Percentiles rank a stretch among this genome's conserved stretches.
phyloP scores from a whole-genome alignment of 2,797 vertebrate species.

The Onychomys arenicola region DNA sequence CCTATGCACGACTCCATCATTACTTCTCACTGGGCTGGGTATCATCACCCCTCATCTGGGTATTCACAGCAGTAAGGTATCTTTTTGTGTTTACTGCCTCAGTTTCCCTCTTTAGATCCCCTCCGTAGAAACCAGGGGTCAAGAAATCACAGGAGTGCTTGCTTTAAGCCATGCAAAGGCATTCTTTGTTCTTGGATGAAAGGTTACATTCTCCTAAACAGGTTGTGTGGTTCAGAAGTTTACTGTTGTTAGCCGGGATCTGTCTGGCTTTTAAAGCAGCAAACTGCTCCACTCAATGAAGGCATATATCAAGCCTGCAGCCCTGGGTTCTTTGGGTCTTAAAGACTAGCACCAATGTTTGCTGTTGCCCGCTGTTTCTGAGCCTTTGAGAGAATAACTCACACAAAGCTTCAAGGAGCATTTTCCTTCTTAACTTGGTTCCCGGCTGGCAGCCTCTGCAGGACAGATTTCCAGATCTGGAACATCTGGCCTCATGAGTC shows the following conservation, averaged over 20 bases:
- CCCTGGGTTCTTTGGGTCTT: not conserved
- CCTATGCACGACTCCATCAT: not conserved
- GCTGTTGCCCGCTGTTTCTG: not conserved
- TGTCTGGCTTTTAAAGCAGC: not conserved
- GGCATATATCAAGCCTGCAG: too few species aligned
- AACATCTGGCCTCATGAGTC: not conserved
- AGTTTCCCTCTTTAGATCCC: not conserved
- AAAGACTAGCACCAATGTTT: not conserved
- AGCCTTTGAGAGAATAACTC: not conserved
- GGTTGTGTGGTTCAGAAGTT: not conserved
- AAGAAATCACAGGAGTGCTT: not conserved
- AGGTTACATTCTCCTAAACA: too few species aligned
- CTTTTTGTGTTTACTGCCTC: not conserved
- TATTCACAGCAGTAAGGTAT: rapidly evolving
- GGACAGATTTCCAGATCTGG: not conserved
- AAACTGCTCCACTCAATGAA: not conserved
- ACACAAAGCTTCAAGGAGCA: not conserved
- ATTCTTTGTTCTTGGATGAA: not conserved
- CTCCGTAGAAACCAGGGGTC: not conserved
- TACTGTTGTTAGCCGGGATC: too few species aligned
- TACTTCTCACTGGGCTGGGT: not conserved
- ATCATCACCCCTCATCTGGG: not conserved
- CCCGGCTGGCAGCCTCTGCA: not conserved
- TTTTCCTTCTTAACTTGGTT: not conserved
- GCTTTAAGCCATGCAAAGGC: not conserved